phyloP scores from a whole-genome alignment of 1,140 invertebrate genomes.

The Saccostrea glomerata region DNA sequence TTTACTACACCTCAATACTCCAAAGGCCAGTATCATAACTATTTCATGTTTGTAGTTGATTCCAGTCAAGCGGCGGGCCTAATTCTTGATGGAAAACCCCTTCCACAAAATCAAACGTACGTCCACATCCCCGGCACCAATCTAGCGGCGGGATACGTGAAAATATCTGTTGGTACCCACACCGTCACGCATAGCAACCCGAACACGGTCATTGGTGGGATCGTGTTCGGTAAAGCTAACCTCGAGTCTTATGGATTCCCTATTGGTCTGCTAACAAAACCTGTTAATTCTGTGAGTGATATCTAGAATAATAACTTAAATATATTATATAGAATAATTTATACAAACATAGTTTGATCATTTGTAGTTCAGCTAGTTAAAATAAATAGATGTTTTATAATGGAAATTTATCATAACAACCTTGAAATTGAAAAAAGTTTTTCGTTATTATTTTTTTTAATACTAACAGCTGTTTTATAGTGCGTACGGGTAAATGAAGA shows the following conservation, averaged over 20 bases:
- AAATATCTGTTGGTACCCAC: conserved; percentile 18
- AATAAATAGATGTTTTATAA: too few species aligned
- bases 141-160: conserved; percentile 31
- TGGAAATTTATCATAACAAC: too few species aligned
- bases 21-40: conserved; percentile 47
- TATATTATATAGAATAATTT: not conserved
- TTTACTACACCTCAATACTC: conserved; percentile 53
- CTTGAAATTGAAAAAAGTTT: too few species aligned
- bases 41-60: conserved; percentile 49
- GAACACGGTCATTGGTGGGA: conserved; percentile 17
- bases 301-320: not conserved
- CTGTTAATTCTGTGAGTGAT: conserved; percentile 40
- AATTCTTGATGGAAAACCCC: conserved; percentile 1
- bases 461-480: too few species aligned
- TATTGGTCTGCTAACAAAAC: conserved; percentile 36
- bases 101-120: not conserved
- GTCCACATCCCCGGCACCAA: conserved; percentile 41
- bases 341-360: too few species aligned
- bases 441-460: too few species aligned
- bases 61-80: conserved; percentile 34
- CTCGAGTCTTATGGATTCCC: conserved; percentile 45
- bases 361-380: too few species aligned
- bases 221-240: conserved; percentile 45
- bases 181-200: conserved; percentile 31
- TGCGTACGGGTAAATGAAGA: too few species aligned